Evolutionary conservation across 1,140 invertebrate species (phyloP).

Genomic region (Rhopalosiphum maidis): DNA sequence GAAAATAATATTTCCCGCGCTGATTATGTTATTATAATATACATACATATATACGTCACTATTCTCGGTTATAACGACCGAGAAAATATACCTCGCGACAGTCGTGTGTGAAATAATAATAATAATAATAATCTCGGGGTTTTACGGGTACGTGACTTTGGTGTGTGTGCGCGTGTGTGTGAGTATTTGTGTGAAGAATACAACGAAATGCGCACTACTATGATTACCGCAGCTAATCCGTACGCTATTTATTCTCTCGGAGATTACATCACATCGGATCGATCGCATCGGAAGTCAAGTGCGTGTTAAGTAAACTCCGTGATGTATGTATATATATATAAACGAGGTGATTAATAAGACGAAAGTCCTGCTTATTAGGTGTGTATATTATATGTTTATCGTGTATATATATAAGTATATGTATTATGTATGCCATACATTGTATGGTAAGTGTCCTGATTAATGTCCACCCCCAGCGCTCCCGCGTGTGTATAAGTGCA

Average conservation of each 20-base stretch:
- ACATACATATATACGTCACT: neutral
- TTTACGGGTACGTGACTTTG: slow-evolving; percentile 31
- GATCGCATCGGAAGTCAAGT: neutral
- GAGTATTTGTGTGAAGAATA: neutral
- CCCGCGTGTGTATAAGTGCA: neutral
- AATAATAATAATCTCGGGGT: slow-evolving; percentile 15
- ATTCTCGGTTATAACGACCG: neutral
- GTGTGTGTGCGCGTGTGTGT: too few relatives aligned
- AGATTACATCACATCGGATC: neutral
- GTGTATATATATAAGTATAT: too few relatives aligned
- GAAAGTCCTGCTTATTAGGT: neutral
- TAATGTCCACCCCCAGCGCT: neutral
- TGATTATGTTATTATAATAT: slow-evolving; percentile 53
- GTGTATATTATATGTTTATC: neutral
- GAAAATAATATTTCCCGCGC: slow-evolving; percentile 39
- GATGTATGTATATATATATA: neutral
- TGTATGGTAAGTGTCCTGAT: neutral
- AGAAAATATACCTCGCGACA: slow-evolving; percentile 33
- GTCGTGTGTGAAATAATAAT: slow-evolving; percentile 49
- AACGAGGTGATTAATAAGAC: slow-evolving; percentile 19
- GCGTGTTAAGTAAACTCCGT: neutral
- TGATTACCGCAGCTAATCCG: neutral
- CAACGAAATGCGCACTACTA: neutral
- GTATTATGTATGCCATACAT: too few relatives aligned
- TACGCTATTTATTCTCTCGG: too few relatives aligned